Evolutionary conservation across 2,113 vertebrate species (phyloP), one percentile per base, ranked within the genome.

Genomic region (Channa maculata): DNA sequence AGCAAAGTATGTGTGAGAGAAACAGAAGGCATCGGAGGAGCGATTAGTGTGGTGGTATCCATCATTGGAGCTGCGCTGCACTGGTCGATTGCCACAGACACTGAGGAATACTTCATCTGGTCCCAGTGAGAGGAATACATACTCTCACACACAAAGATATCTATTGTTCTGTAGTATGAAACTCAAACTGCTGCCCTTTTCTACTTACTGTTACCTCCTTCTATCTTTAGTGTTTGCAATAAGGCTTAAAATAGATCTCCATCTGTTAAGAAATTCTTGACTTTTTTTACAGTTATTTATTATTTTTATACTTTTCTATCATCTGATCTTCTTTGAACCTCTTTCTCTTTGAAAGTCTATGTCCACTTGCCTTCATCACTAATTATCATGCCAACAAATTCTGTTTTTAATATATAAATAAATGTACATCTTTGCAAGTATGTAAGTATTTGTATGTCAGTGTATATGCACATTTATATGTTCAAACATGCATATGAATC

Each of bases 21-120:
- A 89, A 85, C 83, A 85, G 88, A 87, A 88, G 85, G 84, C 88
- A 89, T 91, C 58, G 75, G 84, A 90, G 86, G 89, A 92, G 86
- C 89, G 79, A 91, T 93, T 92, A 92, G 87, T 87, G 90, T 61
- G n/a, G 84, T 60, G 84, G 86, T 74, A 93, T 92, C 89, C 88
- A 93, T 92, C 91, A 92, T 14, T 80, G 83, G 71, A 85, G 84
- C 77, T 57, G 72, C 41, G 41, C 70, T 67, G 80, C 82, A 80
- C 80, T 85, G 91, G 90, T 92, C 85, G 89, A 90, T 92, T 73
- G 88, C 83, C 77, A 77, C 60, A 38, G 87, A 88, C 80, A 81
- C 79, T 15, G 72, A 91, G 65, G 91, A 88, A 89, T 89, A 82
- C 82, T 91, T 90, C 87, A 87, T 89, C 84, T 78, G 82, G 53